A percentile compares a stretch with the other conserved stretches of the same genome.
These are phyloP conservation scores for Acrocephalus kingi DNA, from an alignment of 2,113 vertebrate genomes.

Conservation along the genomic window DNA sequence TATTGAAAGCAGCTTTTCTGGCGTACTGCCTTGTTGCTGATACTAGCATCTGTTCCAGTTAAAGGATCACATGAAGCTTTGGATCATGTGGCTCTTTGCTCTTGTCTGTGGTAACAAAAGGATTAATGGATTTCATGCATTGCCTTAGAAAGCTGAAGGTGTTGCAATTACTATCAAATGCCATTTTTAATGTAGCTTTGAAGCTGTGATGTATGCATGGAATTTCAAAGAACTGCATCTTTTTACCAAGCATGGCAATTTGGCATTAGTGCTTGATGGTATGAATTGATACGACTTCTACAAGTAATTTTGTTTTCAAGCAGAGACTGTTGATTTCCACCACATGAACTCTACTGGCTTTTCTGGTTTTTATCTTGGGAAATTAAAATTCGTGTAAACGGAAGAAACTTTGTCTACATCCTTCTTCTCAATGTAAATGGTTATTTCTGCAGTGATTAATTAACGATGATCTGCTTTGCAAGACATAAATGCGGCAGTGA, in stretches of 20 bases:
- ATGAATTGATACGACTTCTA: not conserved
- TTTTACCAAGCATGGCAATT: not conserved
- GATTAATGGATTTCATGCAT: constrained; percentile 53
- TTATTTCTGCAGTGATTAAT: constrained; percentile 62
- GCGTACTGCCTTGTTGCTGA: not conserved
- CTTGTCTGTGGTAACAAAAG: not conserved
- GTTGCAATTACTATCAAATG: constrained; percentile 30
- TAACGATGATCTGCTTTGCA: constrained; percentile 75
- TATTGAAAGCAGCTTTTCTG: constrained; percentile 14
- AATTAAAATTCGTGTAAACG: not conserved
- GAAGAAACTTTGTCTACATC: constrained; percentile 11
- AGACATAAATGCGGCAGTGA: constrained; percentile 76
- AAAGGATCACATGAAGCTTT: constrained; percentile 28
- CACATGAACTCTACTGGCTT: not conserved
- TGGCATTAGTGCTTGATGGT: not conserved
- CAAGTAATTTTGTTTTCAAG: not conserved
- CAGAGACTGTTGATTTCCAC: not conserved
- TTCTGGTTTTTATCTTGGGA: not conserved
- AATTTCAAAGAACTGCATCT: constrained; percentile 30
- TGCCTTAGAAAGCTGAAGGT: constrained; percentile 35
- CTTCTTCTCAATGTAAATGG: constrained; percentile 13
- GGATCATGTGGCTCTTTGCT: constrained; percentile 30
- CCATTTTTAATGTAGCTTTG: not conserved
- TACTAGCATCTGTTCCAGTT: not conserved
- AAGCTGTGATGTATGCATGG: constrained; percentile 35